Percentiles rank a stretch among this genome's conserved stretches.
phyloP scores from a whole-genome alignment of 2,113 vertebrate species.

The Myanophis thanlyinensis region DNA sequence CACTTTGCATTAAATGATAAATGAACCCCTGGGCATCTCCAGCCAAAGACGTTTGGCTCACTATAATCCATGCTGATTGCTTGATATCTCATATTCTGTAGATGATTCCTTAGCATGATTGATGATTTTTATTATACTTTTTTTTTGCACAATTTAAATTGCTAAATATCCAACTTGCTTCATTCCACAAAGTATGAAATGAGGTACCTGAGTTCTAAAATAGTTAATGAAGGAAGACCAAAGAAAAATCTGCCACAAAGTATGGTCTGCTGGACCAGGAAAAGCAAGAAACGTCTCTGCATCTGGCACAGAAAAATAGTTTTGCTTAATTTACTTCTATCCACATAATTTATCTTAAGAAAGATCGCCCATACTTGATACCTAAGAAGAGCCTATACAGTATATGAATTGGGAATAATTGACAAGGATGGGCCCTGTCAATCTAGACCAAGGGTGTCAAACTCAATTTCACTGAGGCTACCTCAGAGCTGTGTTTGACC shows the following conservation, averaged over 20 bases:
- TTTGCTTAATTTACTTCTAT: conserved; percentile 1
- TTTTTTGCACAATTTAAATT: not conserved
- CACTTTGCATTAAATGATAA: conserved; percentile 22
- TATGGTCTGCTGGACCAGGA: not conserved
- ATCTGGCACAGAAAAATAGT: not conserved
- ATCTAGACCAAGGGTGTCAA: no score
- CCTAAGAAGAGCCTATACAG: not conserved
- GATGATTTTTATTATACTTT: not conserved
- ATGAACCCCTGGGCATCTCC: not conserved
- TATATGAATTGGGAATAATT: not conserved
- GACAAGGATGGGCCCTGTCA: not conserved
- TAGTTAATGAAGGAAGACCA: not conserved
- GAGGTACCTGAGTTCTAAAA: not conserved
- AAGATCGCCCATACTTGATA: not conserved
- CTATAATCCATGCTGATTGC: not conserved
- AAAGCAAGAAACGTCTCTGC: not conserved
- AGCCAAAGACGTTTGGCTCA: not conserved
- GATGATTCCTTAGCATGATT: not conserved
- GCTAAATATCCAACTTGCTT: not conserved
- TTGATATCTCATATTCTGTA: not conserved
- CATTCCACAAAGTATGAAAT: rapidly evolving
- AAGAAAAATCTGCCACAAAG: not conserved
- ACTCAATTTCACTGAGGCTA: no score
- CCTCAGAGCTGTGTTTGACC: no score
- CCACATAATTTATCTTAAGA: not conserved